Conservation (phyloP, 2,797 vertebrate genomes). For the Chaenodraco wilsoni region DNA sequence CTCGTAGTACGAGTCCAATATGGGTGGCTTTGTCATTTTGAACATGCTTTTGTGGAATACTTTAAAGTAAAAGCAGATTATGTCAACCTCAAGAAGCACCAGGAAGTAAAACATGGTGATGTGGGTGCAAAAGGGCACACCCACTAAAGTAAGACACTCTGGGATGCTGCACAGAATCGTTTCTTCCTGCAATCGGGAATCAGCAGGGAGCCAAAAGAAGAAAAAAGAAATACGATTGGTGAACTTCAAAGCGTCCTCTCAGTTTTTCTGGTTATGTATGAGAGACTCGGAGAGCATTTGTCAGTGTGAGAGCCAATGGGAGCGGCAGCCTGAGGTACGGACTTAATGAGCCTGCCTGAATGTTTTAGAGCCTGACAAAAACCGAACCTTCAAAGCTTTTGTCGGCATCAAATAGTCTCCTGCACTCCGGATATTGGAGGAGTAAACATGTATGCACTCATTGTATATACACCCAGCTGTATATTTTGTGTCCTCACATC, state of each 20-base stretch:
- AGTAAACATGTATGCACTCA: slow-evolving; percentile 38
- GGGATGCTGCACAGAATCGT: slow-evolving; percentile 40
- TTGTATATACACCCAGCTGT: slow-evolving; percentile 1
- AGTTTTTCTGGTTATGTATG: slow-evolving; percentile 72
- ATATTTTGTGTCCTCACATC: slow-evolving; percentile 1
- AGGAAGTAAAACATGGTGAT: slow-evolving; percentile 24
- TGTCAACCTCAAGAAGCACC: slow-evolving; percentile 9
- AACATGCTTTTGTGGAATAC: slow-evolving; percentile 12
- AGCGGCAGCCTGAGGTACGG: slow-evolving; percentile 71
- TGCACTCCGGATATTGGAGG: slow-evolving; percentile 30
- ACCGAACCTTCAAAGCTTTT: slow-evolving; percentile 45
- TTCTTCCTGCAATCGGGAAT: slow-evolving; percentile 50
- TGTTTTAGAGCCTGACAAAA: slow-evolving; percentile 71
- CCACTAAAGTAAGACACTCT: slow-evolving; percentile 40
- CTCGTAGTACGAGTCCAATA: slow-evolving; percentile 25
- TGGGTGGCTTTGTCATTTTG: slow-evolving; percentile 1
- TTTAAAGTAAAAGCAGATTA: slow-evolving; percentile 4
- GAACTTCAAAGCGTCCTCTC: slow-evolving; percentile 78
- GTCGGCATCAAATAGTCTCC: slow-evolving; percentile 52
- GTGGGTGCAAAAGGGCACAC: slow-evolving; percentile 29
- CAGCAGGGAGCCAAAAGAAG: slow-evolving; percentile 51
- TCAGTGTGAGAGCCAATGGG: slow-evolving; percentile 69
- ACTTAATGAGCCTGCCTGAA: slow-evolving; percentile 79
- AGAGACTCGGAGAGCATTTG: slow-evolving; percentile 64
- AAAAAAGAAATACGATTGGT: slow-evolving; percentile 58